phyloP scores from a whole-genome alignment of 1,140 invertebrate genomes.

The Drosophila sp. region DNA sequence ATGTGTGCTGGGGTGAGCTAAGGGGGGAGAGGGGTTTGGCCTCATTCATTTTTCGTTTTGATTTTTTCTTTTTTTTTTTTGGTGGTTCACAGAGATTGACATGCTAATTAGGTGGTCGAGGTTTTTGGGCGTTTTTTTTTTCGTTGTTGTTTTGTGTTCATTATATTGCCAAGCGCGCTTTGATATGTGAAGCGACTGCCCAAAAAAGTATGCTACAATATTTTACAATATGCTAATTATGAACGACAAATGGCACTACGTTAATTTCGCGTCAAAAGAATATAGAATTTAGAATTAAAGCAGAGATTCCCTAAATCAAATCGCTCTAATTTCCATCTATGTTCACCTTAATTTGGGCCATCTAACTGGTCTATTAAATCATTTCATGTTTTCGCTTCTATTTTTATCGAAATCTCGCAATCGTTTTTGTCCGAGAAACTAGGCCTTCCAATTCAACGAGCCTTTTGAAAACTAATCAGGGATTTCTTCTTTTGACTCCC shows the following conservation, averaged over 20 bases:
- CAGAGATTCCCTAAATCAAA: too few species aligned
- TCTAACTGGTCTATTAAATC: slow-evolving; percentile 1
- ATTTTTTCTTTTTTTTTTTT: slow-evolving; percentile 10
- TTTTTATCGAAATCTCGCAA: slow-evolving; percentile 9
- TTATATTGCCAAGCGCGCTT: slow-evolving; percentile 19
- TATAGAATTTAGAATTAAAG: too few species aligned
- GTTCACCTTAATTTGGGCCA: slow-evolving; percentile 5
- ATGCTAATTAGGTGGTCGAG: slow-evolving; percentile 51
- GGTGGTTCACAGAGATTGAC: slow-evolving; percentile 45
- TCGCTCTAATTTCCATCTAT: background rate
- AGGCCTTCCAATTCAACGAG: slow-evolving; percentile 66
- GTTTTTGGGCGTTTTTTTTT: slow-evolving; percentile 40
- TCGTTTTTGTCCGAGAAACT: slow-evolving; percentile 36
- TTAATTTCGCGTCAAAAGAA: too few species aligned
- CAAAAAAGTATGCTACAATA: slow-evolving; percentile 39
- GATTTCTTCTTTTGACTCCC: slow-evolving; percentile 56
- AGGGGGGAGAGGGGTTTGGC: background rate
- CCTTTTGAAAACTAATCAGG: slow-evolving; percentile 61
- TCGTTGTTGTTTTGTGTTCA: background rate
- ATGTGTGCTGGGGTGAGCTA: slow-evolving; percentile 1
- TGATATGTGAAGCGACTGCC: slow-evolving; percentile 14
- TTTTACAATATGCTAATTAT: slow-evolving; percentile 53
- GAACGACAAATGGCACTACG: background rate
- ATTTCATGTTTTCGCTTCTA: slow-evolving; percentile 6
- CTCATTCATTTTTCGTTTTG: slow-evolving; percentile 9